These are phyloP conservation scores for Hipposideros larvatus DNA, from an alignment of 2,797 vertebrate genomes.

Conservation along the genomic window DNA sequence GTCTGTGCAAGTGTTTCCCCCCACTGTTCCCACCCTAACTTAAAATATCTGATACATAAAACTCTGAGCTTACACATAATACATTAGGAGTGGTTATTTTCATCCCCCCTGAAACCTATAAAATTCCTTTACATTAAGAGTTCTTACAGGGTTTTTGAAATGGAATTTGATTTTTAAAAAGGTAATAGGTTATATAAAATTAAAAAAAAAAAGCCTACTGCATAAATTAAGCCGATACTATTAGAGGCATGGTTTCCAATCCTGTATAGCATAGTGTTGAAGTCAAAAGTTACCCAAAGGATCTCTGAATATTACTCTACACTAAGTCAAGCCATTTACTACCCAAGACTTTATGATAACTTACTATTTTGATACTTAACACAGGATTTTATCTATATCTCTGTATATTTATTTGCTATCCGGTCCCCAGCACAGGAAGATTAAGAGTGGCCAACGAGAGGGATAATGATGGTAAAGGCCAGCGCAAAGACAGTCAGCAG, in stretches of 20 bases:
- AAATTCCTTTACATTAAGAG: constrained; percentile 23
- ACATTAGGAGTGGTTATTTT: constrained; percentile 34
- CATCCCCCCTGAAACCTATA: neutral
- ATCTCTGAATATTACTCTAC: neutral
- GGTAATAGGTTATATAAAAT: constrained; percentile 3
- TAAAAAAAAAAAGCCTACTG: neutral
- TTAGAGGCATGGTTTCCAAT: neutral
- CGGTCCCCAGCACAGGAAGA: neutral
- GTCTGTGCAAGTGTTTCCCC: constrained; percentile 59
- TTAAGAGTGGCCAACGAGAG: neutral
- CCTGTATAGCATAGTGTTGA: neutral
- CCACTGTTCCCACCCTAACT: neutral
- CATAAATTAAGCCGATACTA: neutral
- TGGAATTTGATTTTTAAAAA: constrained; percentile 12
- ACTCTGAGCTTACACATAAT: neutral
- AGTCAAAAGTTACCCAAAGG: constrained; percentile 24
- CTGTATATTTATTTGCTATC: neutral
- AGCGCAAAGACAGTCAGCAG: neutral
- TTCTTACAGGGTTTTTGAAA: constrained; percentile 37
- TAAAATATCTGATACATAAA: constrained; percentile 41
- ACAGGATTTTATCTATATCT: neutral
- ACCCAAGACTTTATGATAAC: neutral
- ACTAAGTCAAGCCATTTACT: neutral
- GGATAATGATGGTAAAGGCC: neutral
- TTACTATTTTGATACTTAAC: constrained; percentile 23